Base-by-base conservation (phyloP, 1,140 invertebrate genomes). In the Panagrolaimus sp. region DNA sequence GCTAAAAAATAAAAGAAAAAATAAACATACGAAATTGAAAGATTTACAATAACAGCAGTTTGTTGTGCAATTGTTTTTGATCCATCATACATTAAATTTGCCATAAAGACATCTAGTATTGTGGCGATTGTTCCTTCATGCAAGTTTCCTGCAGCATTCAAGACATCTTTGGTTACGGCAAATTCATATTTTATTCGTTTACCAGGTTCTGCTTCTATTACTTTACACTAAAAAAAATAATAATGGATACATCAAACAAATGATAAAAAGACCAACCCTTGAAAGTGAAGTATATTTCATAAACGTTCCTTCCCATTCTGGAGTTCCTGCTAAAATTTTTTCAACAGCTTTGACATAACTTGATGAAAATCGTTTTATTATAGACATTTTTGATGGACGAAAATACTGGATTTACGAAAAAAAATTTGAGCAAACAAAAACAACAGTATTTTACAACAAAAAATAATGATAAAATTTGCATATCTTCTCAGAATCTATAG, bases 121-220 rank as follows among this genome's bases (percentile, higher is more conserved):
- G 74, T 61, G 13, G 73, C 73, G 20, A 74, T 68, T n/a, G 23
- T 69, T 31, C 73, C 73, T 23, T 74, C 73, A 25, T 74, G 73
- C 25, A 74, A 44, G n/a, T 20, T 72, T 13, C 63, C 42, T 9
- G 14, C 13, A 11, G 67, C 27, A 65, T 73, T 73, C 20, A 45
- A 38, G 20, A 61, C 13, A 27, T 66, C 66, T 51, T 74, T 51
- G 25, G 69, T 53, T 9, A 74, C 73, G 9, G 69, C 63, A 47
- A 74, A 75, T 63, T 74, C 73, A 31, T 57, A 57, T 25, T 25
- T 27, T 23, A 27, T 27, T 20, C 51, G 51, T 38, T 38, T 2
- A 57, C 51, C 51, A 27, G 11, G 51, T 1, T 20, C n/a, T 20
- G 27, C 20, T 57, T 57, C 51, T 1, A 57, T 13, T 11, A 57